phyloP scores from a whole-genome alignment of 2,797 vertebrate genomes.

The Cynodonichthys magdalenae region DNA sequence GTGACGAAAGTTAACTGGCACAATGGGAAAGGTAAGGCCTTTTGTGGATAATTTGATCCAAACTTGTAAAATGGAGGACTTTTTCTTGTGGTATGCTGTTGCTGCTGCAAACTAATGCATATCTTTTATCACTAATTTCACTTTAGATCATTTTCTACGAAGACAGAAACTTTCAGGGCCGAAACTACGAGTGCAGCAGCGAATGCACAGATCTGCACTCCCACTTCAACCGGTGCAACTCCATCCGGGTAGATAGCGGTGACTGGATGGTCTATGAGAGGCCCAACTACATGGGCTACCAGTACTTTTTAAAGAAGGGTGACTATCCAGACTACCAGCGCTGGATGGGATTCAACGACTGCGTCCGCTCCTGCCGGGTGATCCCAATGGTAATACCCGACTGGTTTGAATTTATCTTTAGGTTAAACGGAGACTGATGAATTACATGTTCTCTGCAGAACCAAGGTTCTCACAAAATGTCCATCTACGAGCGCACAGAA shows the following conservation, averaged over 20 bases:
- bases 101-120: not conserved
- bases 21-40: constrained; percentile 76
- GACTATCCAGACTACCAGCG: constrained; percentile 72
- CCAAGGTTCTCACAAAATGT: constrained; percentile 65
- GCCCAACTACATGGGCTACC: constrained; percentile 69
- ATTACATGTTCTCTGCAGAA: constrained; percentile 32
- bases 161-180: constrained; percentile 71
- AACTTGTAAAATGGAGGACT: constrained; percentile 3
- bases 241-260: constrained; percentile 67
- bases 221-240: constrained; percentile 74
- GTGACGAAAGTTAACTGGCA: constrained; percentile 49
- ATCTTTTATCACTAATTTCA: not conserved
- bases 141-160: constrained; percentile 71
- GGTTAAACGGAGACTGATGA: not conserved
- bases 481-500: constrained; percentile 64
- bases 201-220: constrained; percentile 70
- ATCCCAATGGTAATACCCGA: constrained; percentile 53
- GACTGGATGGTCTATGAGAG: constrained; percentile 74
- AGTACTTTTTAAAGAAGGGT: constrained; percentile 71
- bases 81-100: not conserved
- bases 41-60: constrained; percentile 20
- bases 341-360: constrained; percentile 77
- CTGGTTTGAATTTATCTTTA: not conserved
- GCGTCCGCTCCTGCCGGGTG: constrained; percentile 67
- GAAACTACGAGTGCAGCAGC: constrained; percentile 68